These are phyloP conservation scores for Tetrax tetrax DNA, from an alignment of 2,113 vertebrate genomes.

Conservation along the genomic window DNA sequence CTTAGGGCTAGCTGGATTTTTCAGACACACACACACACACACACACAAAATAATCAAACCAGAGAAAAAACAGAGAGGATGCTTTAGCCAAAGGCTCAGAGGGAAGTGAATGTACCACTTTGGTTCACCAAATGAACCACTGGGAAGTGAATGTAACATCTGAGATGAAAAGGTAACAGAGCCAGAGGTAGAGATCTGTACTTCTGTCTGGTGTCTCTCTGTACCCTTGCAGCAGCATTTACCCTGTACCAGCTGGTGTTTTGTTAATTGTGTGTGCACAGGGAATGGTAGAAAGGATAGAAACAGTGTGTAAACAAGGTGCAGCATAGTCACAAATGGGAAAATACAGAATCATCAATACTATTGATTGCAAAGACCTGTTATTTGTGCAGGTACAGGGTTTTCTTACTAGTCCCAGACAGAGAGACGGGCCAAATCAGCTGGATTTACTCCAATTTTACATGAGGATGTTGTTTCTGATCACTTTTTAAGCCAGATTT, in stretches of 20 bases:
- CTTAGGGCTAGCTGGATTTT: not conserved
- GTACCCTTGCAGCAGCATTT: not conserved
- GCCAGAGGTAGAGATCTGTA: not conserved
- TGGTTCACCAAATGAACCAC: too few relatives aligned
- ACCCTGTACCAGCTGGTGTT: conserved; percentile 33
- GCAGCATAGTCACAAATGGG: not conserved
- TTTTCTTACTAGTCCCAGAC: not conserved
- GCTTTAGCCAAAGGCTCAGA: not conserved
- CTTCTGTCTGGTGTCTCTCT: not conserved
- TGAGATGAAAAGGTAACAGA: not conserved
- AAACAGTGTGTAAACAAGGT: not conserved
- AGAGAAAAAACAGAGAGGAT: not conserved
- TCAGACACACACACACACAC: not conserved
- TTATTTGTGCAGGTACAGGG: not conserved
- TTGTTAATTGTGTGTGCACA: conserved; percentile 28
- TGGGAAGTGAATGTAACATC: not conserved
- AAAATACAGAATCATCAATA: not conserved
- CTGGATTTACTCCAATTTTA: not conserved
- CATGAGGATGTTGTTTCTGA: not conserved
- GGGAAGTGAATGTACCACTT: too few relatives aligned
- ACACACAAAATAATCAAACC: not conserved
- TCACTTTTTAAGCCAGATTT: conserved; percentile 28
- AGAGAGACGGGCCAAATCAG: not conserved
- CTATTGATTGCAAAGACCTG: not conserved
- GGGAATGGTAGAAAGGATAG: not conserved